Evolutionary conservation across 2,113 vertebrate species (phyloP), one percentile per base, ranked within the genome.

Genomic region (Podarcis muralis): DNA sequence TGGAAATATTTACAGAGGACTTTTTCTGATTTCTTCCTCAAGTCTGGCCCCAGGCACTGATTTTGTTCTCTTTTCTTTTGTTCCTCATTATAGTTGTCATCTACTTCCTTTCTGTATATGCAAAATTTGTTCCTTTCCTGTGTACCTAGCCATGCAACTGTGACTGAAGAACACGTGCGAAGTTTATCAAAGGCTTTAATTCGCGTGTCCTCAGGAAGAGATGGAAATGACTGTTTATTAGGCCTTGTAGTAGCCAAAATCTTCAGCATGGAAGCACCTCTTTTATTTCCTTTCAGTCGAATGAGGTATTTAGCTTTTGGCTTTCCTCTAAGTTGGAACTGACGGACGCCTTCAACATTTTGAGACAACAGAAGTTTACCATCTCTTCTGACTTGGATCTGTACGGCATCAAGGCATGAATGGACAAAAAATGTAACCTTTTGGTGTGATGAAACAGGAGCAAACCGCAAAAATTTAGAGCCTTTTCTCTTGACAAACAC

Each of bases 1-100:
- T 99, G 98, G 96, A 99, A 99, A 86, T 99, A 98, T 96, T 99
- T 99, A 97, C 99, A 99, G 91, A 99, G 97, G 89, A 99, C 98
- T 92, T 99, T 99, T 87, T 99, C 99, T 0, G 97, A 98, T 94
- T 98, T 99, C 96, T 98, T 98, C 91, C 99, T 98, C 0, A 95
- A 97, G 53, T 99, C 98, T 0, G 99, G 99, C 12, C 99, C 98
- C 15, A 98, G 96, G 76, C 99, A 99, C 81, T 98, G 98, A 96
- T 99, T 99, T 93, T 98, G 98, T 89, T 99, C 98, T 72, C 98
- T 96, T 82, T 95, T 98, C 88, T 98, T 97, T 95, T 98, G 98
- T 89, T 98, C 98, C 84, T 98, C 99, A 0, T 90, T 97, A 68
- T 98, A 98, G 80, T 94, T 95, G 30, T 97, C 98, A 1, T 97